phyloP scores from a whole-genome alignment of 1,140 invertebrate genomes.

The Lethocerus indicus region DNA sequence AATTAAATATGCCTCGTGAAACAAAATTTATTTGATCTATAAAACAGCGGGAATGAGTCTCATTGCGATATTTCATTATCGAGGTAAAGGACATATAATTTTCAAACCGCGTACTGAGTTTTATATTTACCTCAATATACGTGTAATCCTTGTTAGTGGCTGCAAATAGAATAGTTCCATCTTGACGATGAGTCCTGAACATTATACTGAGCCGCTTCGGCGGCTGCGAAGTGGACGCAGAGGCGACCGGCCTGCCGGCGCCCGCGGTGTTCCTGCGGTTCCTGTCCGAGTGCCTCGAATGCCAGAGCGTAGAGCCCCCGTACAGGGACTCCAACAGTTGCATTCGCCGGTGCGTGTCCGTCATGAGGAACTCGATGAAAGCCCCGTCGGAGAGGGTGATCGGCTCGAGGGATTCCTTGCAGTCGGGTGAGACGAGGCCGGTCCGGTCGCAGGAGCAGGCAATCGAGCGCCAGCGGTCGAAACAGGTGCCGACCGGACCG shows the following conservation, averaged over 20 bases:
- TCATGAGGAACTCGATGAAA: slow-evolving; percentile 61
- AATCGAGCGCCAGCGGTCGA: slow-evolving; percentile 64
- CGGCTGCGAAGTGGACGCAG: slow-evolving; percentile 19
- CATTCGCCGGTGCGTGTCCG: slow-evolving; percentile 69
- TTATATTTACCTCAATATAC: slow-evolving; percentile 44
- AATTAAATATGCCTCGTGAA: no score
- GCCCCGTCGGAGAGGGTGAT: slow-evolving; percentile 55
- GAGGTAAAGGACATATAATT: no score
- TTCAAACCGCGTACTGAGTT: no score
- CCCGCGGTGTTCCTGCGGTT: slow-evolving; percentile 7
- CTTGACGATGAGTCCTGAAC: slow-evolving; percentile 57
- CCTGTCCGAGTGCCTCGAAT: slow-evolving; percentile 12
- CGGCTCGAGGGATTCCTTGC: slow-evolving; percentile 55
- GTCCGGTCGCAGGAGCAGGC: slow-evolving; percentile 46
- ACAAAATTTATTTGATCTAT: no score
- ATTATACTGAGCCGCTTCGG: slow-evolving; percentile 60
- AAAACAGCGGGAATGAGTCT: no score
- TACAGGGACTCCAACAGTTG: slow-evolving; percentile 64
- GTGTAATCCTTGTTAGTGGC: slow-evolving; percentile 79
- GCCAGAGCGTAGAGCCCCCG: slow-evolving; percentile 49
- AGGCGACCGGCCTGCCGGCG: neutral
- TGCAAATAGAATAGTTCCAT: slow-evolving; percentile 64
- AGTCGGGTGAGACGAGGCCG: slow-evolving; percentile 56
- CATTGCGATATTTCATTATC: no score
- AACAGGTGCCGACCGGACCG: slow-evolving; percentile 46